phyloP scores from a whole-genome alignment of 1,140 invertebrate species.

The Magallana angulata region DNA sequence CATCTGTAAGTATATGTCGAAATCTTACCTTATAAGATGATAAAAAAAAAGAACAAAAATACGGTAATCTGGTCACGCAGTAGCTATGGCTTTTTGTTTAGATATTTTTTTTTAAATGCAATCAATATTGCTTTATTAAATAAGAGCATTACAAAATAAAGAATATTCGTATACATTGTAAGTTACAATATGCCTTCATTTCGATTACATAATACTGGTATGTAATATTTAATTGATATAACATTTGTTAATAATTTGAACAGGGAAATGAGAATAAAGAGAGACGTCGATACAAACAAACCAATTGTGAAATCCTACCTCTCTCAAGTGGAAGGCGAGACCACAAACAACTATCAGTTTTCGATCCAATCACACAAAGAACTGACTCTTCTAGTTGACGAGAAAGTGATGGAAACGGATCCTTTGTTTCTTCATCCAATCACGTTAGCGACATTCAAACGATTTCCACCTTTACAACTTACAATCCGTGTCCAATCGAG shows the following conservation, averaged over 20 bases:
- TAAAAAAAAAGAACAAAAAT: too few relatives aligned
- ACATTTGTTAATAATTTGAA: background rate
- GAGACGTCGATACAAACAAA: background rate
- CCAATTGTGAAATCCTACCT: slow-evolving; percentile 20
- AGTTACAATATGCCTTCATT: background rate
- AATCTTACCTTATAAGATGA: too few relatives aligned
- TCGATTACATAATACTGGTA: too few relatives aligned
- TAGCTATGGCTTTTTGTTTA: too few relatives aligned
- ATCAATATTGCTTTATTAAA: too few relatives aligned
- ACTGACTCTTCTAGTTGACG: background rate
- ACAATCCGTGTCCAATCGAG: background rate
- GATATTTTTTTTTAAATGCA: too few relatives aligned
- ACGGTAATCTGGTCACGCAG: too few relatives aligned
- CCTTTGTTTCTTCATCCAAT: background rate
- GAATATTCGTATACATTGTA: background rate
- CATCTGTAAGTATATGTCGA: slow-evolving; percentile 7
- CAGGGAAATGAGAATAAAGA: slow-evolving; percentile 31
- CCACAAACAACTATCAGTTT: background rate
- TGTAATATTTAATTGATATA: too few relatives aligned
- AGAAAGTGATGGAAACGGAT: background rate
- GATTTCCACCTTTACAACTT: background rate
- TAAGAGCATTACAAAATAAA: background rate
- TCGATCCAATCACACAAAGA: slow-evolving; percentile 1
- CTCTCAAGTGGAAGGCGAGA: slow-evolving; percentile 4
- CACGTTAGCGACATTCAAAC: background rate